Evolutionary conservation across 2,113 vertebrate species (phyloP), one percentile per base, ranked within the genome.

Genomic region (Percopsis transmontana): DNA sequence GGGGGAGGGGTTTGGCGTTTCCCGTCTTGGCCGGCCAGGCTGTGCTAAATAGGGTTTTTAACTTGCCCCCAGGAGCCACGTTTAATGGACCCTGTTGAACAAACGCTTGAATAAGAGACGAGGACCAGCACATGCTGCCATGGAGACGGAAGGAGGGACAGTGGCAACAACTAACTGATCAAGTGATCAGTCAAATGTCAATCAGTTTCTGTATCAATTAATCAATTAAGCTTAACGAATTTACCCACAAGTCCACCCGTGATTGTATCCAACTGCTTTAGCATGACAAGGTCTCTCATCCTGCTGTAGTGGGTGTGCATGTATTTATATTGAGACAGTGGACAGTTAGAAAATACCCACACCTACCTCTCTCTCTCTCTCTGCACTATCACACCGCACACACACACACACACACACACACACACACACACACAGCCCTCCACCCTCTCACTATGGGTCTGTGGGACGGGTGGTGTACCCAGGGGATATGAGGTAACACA

Each of bases 21-120:
- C 88, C 91, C 88, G 76, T 91, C 88, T 89, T 90, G 90, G 88
- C 86, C 78, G 60, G 79, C 74, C 85, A 86, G 83, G 73, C 90
- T 83, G 85, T 65, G 61, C 76, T 90, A 91, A 92, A 92, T 88
- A 84, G 89, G 86, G 86, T 91, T 88, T 71, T 51, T 51, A 51
- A 77, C 77, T 87, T 86, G 90, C 90, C 91, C 86, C 44, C 65
- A 73, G 91, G 88, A 91, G 66, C 70, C 75, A 83, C 86, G 83
- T 91, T 88, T 89, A 92, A 92, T 92, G 89, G 88, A 90, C 81
- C 82, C 80, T 81, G 82, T 78, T 90, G 88, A 87, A 88, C 86
- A 72, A 82, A 84, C 82, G 65, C 74, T 74, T 68, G 66, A 69
- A 73, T 85, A 77, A 75, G 66, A 76, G 80, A 77, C 68, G 65